phyloP scores from a whole-genome alignment of 2,888 invertebrate genomes.

The Cheilosia impressa region DNA sequence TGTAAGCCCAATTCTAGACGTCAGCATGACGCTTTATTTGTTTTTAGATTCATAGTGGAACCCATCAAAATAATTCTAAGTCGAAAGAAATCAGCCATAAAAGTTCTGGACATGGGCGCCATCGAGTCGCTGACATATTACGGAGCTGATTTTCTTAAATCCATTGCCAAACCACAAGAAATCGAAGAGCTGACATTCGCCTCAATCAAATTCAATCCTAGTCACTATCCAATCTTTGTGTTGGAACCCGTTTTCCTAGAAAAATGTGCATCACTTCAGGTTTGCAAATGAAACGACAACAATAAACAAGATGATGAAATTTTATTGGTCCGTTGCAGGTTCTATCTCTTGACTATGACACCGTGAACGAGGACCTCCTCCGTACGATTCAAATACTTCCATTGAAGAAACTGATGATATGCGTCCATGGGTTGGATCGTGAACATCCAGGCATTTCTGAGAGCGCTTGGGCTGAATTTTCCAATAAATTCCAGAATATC shows the following conservation, averaged over 20 bases:
- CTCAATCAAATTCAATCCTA: slow-evolving; percentile 90
- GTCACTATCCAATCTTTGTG: slow-evolving; percentile 86
- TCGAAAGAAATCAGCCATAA: slow-evolving; percentile 81
- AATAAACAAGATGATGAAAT: too few species aligned
- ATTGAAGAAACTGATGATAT: slow-evolving; percentile 87
- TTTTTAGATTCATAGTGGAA: slow-evolving; percentile 81
- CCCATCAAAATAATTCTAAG: slow-evolving; percentile 81
- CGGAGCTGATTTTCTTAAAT: slow-evolving; percentile 82
- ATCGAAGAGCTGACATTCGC: slow-evolving; percentile 88
- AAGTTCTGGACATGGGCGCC: slow-evolving; percentile 82
- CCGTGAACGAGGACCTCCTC: slow-evolving; percentile 81
- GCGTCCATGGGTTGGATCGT: slow-evolving; percentile 88
- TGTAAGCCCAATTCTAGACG: too few species aligned
- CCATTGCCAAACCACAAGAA: slow-evolving; percentile 84
- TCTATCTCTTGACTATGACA: slow-evolving; percentile 83
- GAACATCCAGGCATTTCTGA: slow-evolving; percentile 87
- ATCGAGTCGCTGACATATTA: slow-evolving; percentile 83
- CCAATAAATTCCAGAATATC: slow-evolving; percentile 80
- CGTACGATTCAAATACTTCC: slow-evolving; percentile 82
- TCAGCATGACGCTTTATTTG: not conserved
- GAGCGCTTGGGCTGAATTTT: slow-evolving; percentile 86
- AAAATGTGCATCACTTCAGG: slow-evolving; percentile 86
- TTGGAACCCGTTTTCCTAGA: slow-evolving; percentile 85
- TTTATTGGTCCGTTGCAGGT: slow-evolving; percentile 71
- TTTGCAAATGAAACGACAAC: slow-evolving; percentile 76